Evolutionary conservation across 2,888 invertebrate genomes (phyloP).

Genomic region (Eristalinus aeneus): DNA sequence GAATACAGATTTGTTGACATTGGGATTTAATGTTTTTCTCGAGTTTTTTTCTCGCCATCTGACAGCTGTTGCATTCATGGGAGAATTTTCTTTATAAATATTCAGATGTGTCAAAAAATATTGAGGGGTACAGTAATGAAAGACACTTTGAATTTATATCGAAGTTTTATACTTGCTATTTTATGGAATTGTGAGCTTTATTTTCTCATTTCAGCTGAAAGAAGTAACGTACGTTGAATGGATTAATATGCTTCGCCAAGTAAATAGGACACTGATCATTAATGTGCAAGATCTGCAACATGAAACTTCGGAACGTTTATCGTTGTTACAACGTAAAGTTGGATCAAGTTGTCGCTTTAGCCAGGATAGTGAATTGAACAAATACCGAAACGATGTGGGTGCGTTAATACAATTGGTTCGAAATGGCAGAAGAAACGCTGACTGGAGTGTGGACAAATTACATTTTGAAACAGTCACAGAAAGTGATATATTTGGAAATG

Average conservation of each 20-base stretch:
- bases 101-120: constrained; percentile 22
- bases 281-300: constrained; percentile 85
- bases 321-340: constrained; percentile 78
- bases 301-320: constrained; percentile 83
- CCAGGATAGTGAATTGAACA: constrained; percentile 71
- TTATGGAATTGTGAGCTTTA: too few relatives aligned
- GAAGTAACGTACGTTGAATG: constrained; percentile 84
- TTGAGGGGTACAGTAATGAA: constrained; percentile 36
- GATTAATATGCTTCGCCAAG: constrained; percentile 84
- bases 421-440: constrained; percentile 78
- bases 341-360: constrained; percentile 68
- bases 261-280: constrained; percentile 83
- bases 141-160: neutral
- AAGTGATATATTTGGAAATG: constrained; percentile 77
- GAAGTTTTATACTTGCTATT: neutral
- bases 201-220: constrained; percentile 82
- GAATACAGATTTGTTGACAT: constrained; percentile 54
- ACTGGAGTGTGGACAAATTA: constrained; percentile 80
- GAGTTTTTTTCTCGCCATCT: constrained; percentile 20
- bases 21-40: constrained; percentile 41
- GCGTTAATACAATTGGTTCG: constrained; percentile 81
- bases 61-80: constrained; percentile 40
- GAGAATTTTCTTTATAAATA: neutral
- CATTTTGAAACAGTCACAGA: constrained; percentile 80
- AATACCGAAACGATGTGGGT: constrained; percentile 77